Evolutionary conservation across 2,888 invertebrate genomes (phyloP), one percentile per base, ranked within the genome.

Genomic region (Abrostola tripartita): DNA sequence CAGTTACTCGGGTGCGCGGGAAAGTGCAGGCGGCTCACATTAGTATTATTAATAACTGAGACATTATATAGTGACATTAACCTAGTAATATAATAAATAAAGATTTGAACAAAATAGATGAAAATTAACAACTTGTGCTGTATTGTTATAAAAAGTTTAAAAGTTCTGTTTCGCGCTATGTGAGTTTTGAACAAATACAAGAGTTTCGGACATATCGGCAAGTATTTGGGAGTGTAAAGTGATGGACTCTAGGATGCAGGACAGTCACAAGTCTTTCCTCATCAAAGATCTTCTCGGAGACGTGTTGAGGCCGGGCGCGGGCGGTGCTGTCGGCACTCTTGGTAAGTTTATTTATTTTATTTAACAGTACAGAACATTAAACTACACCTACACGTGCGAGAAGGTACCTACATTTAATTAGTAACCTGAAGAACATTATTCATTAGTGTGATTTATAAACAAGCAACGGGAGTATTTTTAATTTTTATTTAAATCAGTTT

Each of bases 241-340:
- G 49, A 88, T 87, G 89, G 86, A 87, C 73, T 87, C 82, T 14
- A 92, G 83, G 62, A 92, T 94, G 95, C 96, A 95, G 92, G 96
- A 95, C 92, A 96, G 95, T 77, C 95, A 96, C 82, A 98, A 98
- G 87, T 98, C 98, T 9, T 98, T 98, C 90, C 92, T 98, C 69
- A 98, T 98, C 77, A 96, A 97, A 85, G 98, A 98, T 89, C 95
- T 98, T 52, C 95, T 98, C 58, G 97, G 98, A 11, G 98, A 98
- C 84, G 96, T 97, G 69, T 88, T 97, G 77, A 88, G 90, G 52
- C 90, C 93, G 1, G 90, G 88, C 4, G 83, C 77, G 0, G 68
- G 76, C 52, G 85, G 85, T 66, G 65, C 68, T 2, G 50, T 79
- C 58, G 83, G 24, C 24, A 24, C 24, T 24, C 84, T 87, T 78